These are phyloP conservation scores for Leptopilina syphax DNA, from an alignment of 2,888 invertebrate genomes.

Conservation along the genomic window DNA sequence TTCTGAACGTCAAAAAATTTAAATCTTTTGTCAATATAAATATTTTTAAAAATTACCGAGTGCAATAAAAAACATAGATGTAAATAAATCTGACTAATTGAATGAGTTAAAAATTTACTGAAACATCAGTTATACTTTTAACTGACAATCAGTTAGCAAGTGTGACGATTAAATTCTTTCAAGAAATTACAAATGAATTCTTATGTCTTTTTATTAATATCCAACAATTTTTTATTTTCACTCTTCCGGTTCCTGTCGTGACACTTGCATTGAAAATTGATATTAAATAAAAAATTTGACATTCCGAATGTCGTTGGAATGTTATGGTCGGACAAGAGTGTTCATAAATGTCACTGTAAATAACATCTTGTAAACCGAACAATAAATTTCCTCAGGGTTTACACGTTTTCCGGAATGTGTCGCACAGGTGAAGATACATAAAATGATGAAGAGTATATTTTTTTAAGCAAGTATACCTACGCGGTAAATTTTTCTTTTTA, in stretches of 20 bases:
- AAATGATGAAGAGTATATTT: conserved; percentile 8
- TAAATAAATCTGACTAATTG: too few species aligned
- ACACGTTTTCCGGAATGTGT: conserved; percentile 34
- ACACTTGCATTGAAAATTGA: conserved; percentile 27
- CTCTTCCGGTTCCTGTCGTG: not conserved
- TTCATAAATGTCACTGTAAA: conserved; percentile 35
- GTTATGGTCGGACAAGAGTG: conserved; percentile 1
- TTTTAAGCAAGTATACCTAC: not conserved
- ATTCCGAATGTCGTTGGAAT: conserved; percentile 5
- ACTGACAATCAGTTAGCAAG: too few species aligned
- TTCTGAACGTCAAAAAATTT: too few species aligned
- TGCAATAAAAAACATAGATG: too few species aligned
- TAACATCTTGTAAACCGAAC: conserved; percentile 35
- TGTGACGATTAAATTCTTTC: too few species aligned
- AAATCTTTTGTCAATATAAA: too few species aligned
- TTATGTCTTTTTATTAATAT: not conserved
- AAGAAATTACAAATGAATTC: conserved; percentile 28
- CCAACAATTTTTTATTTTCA: not conserved
- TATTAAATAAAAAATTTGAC: conserved; percentile 32
- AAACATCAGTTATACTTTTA: too few species aligned
- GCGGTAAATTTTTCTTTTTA: not conserved
- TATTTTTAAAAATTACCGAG: too few species aligned
- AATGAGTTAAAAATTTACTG: too few species aligned
- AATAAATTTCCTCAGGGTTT: conserved; percentile 21
- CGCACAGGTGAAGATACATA: not conserved